Evolutionary conservation across 2,797 vertebrate species (phyloP), one percentile per base, ranked within the genome.

Genomic region (Cyprinodon diabolis): DNA sequence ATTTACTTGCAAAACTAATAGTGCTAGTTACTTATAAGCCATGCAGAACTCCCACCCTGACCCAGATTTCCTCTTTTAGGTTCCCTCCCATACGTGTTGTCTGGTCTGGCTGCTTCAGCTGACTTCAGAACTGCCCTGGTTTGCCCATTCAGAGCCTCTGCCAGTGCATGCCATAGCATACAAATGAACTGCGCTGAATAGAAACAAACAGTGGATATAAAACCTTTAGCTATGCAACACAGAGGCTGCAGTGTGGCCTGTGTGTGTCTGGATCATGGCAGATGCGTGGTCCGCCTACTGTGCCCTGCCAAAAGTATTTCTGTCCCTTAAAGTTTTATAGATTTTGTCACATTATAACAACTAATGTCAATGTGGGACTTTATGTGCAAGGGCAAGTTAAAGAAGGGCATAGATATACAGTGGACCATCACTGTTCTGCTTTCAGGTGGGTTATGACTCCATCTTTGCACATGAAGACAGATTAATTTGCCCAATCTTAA

Each of bases 141-240:
- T 90, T 85, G 85, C 85, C 90, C 84, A 91, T 93, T 94, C 94
- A 93, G 88, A 82, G 84, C 82, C 83, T 91, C 69, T 73, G 90
- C 90, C 71, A 83, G 84, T 55, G 75, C 47, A 81, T 90, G 90
- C 87, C 77, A 19, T 84, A 47, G 93, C 91, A 94, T 94, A 94
- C 94, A 93, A 94, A 95, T 95, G 90, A 94, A 85, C 87, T 14
- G 68, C 57, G 47, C 89, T 93, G 93, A 94, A 94, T 92, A 80
- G 93, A 91, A 89, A 89, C 87, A 90, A 91, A 93, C 91, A 89
- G 91, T 92, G 79, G 54, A 88, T 86, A 86, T 89, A 91, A 92
- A 91, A 84, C 93, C 88, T 89, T 92, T 86, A 86, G 86, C 89
- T 68, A 80, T 79, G 79, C 81, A 25, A 63, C 65, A 77, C 25